Percentiles rank a stretch among this genome's conserved stretches.
phyloP scores from a whole-genome alignment of 2,888 invertebrate species.

The Nemotelus pantherinus region DNA sequence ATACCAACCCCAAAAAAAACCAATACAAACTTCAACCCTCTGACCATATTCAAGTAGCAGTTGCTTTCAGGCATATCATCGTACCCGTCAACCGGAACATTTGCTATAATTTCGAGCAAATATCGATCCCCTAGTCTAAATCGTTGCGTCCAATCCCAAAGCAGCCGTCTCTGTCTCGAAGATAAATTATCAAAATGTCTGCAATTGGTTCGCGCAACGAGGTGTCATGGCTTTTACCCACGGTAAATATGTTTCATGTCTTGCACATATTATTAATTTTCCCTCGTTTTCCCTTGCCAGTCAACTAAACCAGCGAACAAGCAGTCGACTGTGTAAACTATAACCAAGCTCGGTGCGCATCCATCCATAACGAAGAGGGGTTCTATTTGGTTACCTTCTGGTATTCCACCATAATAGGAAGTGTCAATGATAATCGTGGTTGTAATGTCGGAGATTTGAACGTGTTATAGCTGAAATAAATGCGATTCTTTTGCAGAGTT shows the following conservation, averaged over 20 bases:
- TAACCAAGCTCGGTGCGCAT: neutral
- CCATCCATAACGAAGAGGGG: slow-evolving; percentile 33
- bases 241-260: slow-evolving; percentile 20
- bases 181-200: slow-evolving; percentile 29
- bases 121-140: neutral
- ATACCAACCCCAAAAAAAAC: too few relatives aligned
- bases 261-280: slow-evolving; percentile 23
- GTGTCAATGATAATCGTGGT: slow-evolving; percentile 33
- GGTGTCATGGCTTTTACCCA: slow-evolving; percentile 25
- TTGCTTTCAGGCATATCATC: too few relatives aligned
- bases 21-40: too few relatives aligned
- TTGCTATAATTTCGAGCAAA: slow-evolving; percentile 4
- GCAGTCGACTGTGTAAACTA: slow-evolving; percentile 7
- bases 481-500: slow-evolving; percentile 20
- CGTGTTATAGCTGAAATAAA: slow-evolving; percentile 27
- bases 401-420: slow-evolving; percentile 41
- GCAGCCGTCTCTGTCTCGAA: neutral
- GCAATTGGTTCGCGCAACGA: slow-evolving; percentile 26
- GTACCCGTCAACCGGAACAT: slow-evolving; percentile 13
- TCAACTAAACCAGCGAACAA: neutral
- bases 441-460: slow-evolving; percentile 34
- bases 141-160: neutral
- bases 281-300: slow-evolving; percentile 1
- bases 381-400: slow-evolving; percentile 33
- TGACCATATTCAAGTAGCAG: too few relatives aligned